phyloP scores from a whole-genome alignment of 2,888 invertebrate genomes.

The Resseliella maxima region DNA sequence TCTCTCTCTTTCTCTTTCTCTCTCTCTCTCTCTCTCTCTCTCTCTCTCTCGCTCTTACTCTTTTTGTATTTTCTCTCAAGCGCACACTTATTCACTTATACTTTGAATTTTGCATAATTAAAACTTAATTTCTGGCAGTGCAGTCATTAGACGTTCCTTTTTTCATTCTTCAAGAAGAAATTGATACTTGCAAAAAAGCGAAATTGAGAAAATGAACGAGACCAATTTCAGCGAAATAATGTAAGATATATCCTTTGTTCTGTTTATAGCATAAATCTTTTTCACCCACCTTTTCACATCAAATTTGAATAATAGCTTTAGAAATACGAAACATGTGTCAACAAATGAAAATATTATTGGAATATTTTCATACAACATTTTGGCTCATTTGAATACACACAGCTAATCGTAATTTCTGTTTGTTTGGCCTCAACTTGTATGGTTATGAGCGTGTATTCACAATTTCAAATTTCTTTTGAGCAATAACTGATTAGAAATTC shows the following conservation, averaged over 20 bases:
- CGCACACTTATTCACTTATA: not conserved
- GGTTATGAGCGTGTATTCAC: not conserved
- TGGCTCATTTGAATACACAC: not conserved
- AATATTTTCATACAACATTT: not conserved
- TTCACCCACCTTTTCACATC: slow-evolving; percentile 22
- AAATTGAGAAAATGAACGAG: not conserved
- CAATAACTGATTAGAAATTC: not conserved
- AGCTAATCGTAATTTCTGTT: not conserved
- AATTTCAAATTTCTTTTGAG: slow-evolving; percentile 22
- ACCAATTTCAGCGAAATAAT: not conserved
- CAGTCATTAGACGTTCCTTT: not conserved
- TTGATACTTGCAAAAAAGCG: not conserved
- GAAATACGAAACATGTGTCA: slow-evolving; percentile 40
- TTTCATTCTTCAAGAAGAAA: not conserved
- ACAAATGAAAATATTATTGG: not conserved
- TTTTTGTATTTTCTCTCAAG: too few species aligned
- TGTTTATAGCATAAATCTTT: not conserved
- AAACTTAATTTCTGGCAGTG: not conserved
- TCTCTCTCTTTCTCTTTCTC: too few species aligned
- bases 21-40: too few species aligned
- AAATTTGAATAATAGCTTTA: slow-evolving; percentile 25
- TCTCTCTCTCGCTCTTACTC: not conserved
- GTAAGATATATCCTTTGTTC: not conserved
- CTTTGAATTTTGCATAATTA: slow-evolving; percentile 3
- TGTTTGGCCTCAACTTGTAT: not conserved